Conservation (phyloP, 2,888 invertebrate species). For the Watsonalla cultraria region DNA sequence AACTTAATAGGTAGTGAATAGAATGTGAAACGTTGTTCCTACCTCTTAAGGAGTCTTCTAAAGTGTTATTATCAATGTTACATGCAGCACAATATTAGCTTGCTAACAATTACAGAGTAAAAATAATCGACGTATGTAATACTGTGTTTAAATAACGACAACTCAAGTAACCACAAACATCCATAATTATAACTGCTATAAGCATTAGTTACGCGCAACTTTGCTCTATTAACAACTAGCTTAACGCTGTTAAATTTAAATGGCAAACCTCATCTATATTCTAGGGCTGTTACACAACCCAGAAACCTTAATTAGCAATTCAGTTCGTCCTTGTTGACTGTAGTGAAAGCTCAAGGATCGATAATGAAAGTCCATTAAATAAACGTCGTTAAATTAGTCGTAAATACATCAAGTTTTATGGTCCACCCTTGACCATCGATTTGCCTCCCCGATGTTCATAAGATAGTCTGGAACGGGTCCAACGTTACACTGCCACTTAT, state of each 20-base stretch:
- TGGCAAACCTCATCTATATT: neutral
- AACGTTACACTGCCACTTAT: conserved; percentile 67
- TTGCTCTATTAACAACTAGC: too few relatives aligned
- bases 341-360: neutral
- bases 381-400: neutral
- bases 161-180: too few relatives aligned
- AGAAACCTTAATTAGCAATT: neutral
- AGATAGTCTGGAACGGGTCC: conserved; percentile 61
- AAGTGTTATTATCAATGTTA: too few relatives aligned
- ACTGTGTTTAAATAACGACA: too few relatives aligned
- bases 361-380: neutral
- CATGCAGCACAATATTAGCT: too few relatives aligned
- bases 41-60: too few relatives aligned
- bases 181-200: too few relatives aligned
- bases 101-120: too few relatives aligned
- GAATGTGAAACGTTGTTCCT: too few relatives aligned
- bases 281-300: neutral
- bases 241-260: neutral
- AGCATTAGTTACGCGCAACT: too few relatives aligned
- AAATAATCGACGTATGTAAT: too few relatives aligned
- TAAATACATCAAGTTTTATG: neutral
- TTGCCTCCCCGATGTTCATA: conserved; percentile 45
- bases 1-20: too few relatives aligned
- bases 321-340: neutral
- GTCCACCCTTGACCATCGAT: conserved; percentile 14